Conservation (phyloP, 2,113 vertebrate species). For the Hippopotamus amphibius region DNA sequence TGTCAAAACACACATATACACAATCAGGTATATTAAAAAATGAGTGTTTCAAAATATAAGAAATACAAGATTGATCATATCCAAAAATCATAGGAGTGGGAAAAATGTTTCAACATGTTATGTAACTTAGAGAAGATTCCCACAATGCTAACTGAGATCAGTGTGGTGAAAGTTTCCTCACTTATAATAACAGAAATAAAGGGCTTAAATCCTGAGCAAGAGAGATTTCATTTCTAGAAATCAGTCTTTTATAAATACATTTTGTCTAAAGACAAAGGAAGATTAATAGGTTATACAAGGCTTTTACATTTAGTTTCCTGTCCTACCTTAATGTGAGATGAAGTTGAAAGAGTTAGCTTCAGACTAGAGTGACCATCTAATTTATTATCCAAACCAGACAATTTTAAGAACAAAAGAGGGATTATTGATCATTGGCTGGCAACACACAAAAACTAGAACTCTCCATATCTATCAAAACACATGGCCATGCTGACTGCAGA, state of each 20-base stretch:
- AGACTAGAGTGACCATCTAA: neutral
- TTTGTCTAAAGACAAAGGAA: neutral
- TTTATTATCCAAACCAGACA: neutral
- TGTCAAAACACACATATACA: neutral
- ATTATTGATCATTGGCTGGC: neutral
- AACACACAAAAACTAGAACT: neutral
- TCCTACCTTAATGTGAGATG: neutral
- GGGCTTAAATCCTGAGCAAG: neutral
- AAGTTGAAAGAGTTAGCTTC: neutral
- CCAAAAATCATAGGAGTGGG: neutral
- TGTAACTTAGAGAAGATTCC: neutral
- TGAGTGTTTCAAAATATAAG: neutral
- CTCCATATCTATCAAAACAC: neutral
- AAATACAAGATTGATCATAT: neutral
- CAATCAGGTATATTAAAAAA: neutral
- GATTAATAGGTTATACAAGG: neutral
- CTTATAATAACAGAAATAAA: slow-evolving; percentile 29
- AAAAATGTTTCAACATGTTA: neutral
- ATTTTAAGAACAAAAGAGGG: neutral
- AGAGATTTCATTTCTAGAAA: slow-evolving; percentile 11
- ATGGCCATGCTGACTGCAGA: neutral
- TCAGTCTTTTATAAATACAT: neutral
- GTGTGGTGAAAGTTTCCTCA: neutral
- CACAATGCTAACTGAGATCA: neutral
- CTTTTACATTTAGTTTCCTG: neutral